These are phyloP conservation scores for Drosophila tristis DNA, from an alignment of 1,140 invertebrate species.

Conservation along the genomic window DNA sequence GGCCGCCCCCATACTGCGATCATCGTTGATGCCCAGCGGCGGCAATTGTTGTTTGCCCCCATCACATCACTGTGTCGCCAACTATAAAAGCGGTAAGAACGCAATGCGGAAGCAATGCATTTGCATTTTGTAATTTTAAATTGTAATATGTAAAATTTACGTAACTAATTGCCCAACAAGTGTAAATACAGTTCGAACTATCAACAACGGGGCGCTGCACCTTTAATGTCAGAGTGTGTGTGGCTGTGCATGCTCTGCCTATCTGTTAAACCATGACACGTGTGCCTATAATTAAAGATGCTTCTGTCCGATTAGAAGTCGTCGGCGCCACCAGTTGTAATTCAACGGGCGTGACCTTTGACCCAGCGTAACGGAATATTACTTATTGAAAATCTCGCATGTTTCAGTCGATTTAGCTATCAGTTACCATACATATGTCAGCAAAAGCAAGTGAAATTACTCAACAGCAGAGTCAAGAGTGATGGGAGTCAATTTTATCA, in stretches of 20 bases:
- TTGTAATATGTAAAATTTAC: conserved; percentile 44
- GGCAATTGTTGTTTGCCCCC: too few species aligned
- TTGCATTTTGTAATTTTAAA: conserved; percentile 36
- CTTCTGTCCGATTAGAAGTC: conserved; percentile 12
- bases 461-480: not conserved
- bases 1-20: too few species aligned
- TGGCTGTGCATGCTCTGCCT: not conserved
- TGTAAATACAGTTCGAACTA: conserved; percentile 30
- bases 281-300: conserved; percentile 5
- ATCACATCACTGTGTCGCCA: too few species aligned
- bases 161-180: conserved; percentile 45
- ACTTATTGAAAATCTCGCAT: conserved; percentile 4
- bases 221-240: conserved; percentile 10
- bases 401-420: conserved; percentile 11
- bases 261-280: not conserved
- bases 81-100: conserved; percentile 11
- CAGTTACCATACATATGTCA: conserved; percentile 10
- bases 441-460: conserved; percentile 11
- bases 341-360: conserved; percentile 22
- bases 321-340: conserved; percentile 24
- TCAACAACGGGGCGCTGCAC: conserved; percentile 2
- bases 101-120: conserved; percentile 44
- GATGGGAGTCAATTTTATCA: conserved; percentile 19
- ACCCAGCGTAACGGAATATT: conserved; percentile 29
- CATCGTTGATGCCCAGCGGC: too few species aligned